A percentile compares a stretch with the other conserved stretches of the same genome.
phyloP scores from a whole-genome alignment of 1,140 invertebrate genomes.

The Elysia chlorotica region DNA sequence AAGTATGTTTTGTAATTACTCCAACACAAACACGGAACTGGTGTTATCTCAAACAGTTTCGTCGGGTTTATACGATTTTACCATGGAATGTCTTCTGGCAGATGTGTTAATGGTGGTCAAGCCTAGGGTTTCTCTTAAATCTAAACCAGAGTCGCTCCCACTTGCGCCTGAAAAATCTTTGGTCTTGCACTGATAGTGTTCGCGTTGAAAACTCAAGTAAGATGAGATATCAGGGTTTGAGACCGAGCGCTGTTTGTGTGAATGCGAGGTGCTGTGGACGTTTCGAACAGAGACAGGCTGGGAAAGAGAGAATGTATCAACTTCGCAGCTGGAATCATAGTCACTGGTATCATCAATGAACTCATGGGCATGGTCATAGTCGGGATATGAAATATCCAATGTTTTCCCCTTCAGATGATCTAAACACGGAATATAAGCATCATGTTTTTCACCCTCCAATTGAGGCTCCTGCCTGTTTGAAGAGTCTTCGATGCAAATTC shows the following conservation, averaged over 20 bases:
- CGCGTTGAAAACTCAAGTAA: no score
- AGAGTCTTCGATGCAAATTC: constrained; percentile 50
- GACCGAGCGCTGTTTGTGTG: constrained; percentile 18
- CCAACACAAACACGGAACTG: no score
- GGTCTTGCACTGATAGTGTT: background rate
- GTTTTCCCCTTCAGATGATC: constrained; percentile 34
- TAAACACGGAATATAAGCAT: constrained; percentile 21
- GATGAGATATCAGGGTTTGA: no score
- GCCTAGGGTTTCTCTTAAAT: constrained; percentile 33
- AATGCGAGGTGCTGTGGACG: constrained; percentile 20
- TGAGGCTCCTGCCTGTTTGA: no score
- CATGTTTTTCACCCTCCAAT: constrained; percentile 23
- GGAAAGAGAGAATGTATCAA: constrained; percentile 44
- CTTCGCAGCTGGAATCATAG: constrained; percentile 53
- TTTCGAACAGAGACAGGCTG: constrained; percentile 39
- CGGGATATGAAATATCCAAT: constrained; percentile 41
- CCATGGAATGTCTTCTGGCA: no score
- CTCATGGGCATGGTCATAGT: constrained; percentile 33
- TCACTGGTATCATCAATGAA: constrained; percentile 51
- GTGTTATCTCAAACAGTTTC: no score
- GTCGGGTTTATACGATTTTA: no score
- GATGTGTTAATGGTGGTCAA: no score
- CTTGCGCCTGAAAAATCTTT: constrained; percentile 25
- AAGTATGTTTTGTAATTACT: no score
- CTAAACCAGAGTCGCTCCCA: constrained; percentile 45